These are phyloP conservation scores for Melolontha melolontha DNA, from an alignment of 2,888 invertebrate genomes.

Conservation along the genomic window DNA sequence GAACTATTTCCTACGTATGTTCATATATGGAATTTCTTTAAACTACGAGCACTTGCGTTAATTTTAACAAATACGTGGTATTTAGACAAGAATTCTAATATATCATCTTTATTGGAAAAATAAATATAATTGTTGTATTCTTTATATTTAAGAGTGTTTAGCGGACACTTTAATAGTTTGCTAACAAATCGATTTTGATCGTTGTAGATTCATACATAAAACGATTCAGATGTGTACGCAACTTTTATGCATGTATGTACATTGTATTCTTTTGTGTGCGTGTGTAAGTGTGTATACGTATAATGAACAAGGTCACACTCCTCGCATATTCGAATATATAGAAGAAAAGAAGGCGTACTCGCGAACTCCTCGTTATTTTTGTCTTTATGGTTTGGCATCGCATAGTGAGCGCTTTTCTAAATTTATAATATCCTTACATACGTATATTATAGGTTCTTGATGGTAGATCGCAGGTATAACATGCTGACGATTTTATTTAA, in stretches of 20 bases:
- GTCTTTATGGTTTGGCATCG: conserved; percentile 38
- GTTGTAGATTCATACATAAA: not conserved
- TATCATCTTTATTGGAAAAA: no score
- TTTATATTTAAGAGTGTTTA: no score
- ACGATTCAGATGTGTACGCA: no score
- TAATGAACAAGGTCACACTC: conserved; percentile 36
- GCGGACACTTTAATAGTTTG: no score
- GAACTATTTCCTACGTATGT: no score
- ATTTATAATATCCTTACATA: conserved; percentile 23
- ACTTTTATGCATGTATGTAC: no score
- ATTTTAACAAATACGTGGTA: no score
- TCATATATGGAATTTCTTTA: no score
- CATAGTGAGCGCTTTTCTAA: conserved; percentile 36
- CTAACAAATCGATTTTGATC: no score
- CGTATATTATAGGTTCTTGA: conserved; percentile 23
- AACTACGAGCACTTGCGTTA: no score
- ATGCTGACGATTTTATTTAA: not conserved
- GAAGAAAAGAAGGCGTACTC: conserved; percentile 38
- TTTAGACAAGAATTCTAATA: no score
- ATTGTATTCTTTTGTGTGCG: not conserved
- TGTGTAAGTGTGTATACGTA: conserved; percentile 23
- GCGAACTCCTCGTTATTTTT: conserved; percentile 37
- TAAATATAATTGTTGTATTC: no score
- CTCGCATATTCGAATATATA: conserved; percentile 35
- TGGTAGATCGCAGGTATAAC: conserved; percentile 27